Base-by-base conservation (phyloP, 2,113 vertebrate genomes). In the Brienomyrus brachyistius region DNA sequence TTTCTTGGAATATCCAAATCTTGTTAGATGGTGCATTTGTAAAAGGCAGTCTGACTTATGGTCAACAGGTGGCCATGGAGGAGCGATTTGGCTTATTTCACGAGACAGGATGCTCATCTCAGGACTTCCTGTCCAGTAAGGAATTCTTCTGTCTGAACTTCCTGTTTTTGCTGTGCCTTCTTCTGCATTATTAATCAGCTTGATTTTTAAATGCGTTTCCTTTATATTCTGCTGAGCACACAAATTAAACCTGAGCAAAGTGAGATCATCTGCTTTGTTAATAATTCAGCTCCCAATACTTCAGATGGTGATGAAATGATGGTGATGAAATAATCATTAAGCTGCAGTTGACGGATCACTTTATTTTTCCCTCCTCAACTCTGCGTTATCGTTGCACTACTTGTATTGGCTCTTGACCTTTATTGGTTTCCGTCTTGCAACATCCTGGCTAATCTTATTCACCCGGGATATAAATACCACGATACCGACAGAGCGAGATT, bases 81-180 rank as follows among this genome's bases (percentile, higher is more conserved):
- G 96, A 97, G 91, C 94, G 94, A 74, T 95, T 97, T 90, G 96
- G 95, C 87, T 95, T 96, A 82, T 93, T 97, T 88, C 95, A 96
- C 43, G 96, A 97, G 91, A 95, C 96, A 91, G 97, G 95, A 74
- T 96, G 96, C 74, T 91, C 94, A 59, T 97, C 96, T 13, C 96
- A 97, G 92, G 95, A 96, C 92, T 97, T 97, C 90, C 96, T 97
- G 66, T 97, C 96, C 83, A 94, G 97, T 97, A 95, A 96, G 97
- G 95, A 90, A 80, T 74, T 31, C 84, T 23, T 40, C 45, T 47
- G 11, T 43, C 1, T 15, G 47, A 5, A 17, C 13, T 4, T 62
- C 17, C 43, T n/a, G 1, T 62, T 45, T 62, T 27, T 43, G 35
- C 54, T 50, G 13, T 54, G 17, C 4, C 15, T 21, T 52, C 21